phyloP scores from a whole-genome alignment of 2,797 vertebrate species.

The Taenioides sp. region DNA sequence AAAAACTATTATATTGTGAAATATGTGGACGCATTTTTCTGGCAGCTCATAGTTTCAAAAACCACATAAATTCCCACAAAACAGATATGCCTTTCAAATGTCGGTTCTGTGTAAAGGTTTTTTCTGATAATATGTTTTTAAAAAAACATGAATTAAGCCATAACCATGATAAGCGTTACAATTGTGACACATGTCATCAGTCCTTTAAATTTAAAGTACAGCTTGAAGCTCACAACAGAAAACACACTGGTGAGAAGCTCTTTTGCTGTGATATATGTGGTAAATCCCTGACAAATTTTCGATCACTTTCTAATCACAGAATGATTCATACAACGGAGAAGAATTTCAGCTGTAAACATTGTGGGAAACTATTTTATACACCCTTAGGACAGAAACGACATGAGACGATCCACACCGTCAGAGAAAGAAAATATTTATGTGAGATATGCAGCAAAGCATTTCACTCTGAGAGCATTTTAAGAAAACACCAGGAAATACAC shows the following conservation, averaged over 20 bases:
- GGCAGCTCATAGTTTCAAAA: neutral
- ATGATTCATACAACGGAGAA: neutral
- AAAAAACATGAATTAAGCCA: neutral
- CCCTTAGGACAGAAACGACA: neutral
- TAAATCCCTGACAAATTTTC: neutral
- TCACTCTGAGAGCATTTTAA: neutral
- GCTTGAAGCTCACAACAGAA: neutral
- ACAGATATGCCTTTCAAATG: neutral
- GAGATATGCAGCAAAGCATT: neutral
- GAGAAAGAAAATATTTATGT: neutral
- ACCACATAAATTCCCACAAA: neutral
- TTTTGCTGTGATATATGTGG: conserved; percentile 2
- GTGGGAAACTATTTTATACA: conserved; percentile 1
- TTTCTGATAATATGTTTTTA: neutral
- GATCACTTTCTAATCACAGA: neutral
- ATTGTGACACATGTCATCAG: neutral
- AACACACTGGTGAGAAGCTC: neutral
- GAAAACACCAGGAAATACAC: neutral
- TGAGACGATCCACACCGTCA: neutral
- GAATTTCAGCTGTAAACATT: neutral
- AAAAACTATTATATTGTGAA: neutral
- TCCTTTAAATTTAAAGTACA: neutral
- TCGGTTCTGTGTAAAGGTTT: neutral
- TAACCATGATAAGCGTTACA: neutral
- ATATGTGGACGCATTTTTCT: conserved; percentile 21